A percentile compares a stretch with the other conserved stretches of the same genome.
Conservation (phyloP, 2,113 vertebrate species). For the Pterocles orientalis region DNA sequence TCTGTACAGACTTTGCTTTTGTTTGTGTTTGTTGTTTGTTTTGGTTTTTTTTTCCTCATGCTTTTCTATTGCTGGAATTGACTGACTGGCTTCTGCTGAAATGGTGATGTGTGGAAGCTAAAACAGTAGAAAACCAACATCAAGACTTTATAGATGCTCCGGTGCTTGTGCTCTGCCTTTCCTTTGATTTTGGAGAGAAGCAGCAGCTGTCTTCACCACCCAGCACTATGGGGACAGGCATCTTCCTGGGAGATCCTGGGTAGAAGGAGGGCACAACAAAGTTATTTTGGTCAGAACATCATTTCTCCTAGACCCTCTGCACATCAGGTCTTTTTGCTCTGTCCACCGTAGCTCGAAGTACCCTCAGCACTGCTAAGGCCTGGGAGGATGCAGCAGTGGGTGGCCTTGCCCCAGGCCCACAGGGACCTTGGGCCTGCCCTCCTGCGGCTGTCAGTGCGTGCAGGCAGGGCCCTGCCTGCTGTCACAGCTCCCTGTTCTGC, state of each 20-base stretch:
- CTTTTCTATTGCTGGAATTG: background rate
- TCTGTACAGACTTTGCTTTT: background rate
- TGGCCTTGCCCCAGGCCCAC: background rate
- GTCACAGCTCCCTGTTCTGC: accelerated
- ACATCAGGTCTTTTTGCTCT: accelerated
- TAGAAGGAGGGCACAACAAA: too few species aligned
- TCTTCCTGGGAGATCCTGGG: background rate
- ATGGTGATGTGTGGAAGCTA: background rate
- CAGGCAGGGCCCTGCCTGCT: background rate
- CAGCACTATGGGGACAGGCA: too few species aligned
- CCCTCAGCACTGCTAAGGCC: accelerated
- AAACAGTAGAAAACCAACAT: background rate
- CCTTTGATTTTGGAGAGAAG: background rate
- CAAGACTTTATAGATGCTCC: background rate
- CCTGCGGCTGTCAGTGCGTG: background rate
- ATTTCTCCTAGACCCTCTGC: background rate
- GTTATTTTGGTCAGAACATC: background rate
- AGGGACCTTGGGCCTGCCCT: background rate
- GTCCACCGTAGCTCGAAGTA: accelerated
- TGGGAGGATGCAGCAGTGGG: background rate
- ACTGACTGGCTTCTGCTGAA: background rate
- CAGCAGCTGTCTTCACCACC: background rate
- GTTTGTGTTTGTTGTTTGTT: background rate
- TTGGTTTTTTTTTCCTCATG: background rate
- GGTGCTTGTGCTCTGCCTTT: background rate